Conservation (phyloP, 2,888 invertebrate genomes). For the Ectobius pallidus region DNA sequence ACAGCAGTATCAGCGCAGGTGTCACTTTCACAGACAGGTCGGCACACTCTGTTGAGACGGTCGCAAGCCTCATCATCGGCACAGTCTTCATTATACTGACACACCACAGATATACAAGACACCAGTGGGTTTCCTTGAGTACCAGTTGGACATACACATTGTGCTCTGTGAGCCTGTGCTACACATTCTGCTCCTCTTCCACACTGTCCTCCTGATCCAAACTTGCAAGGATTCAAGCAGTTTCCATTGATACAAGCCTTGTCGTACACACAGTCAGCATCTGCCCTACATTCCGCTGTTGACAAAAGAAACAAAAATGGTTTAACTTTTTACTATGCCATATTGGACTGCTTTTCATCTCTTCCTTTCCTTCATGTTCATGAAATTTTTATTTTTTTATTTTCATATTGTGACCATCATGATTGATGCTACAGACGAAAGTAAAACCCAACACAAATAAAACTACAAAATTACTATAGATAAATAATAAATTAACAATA, state of each 20-base stretch:
- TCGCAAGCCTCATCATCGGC: conserved; percentile 85
- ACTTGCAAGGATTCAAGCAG: conserved; percentile 78
- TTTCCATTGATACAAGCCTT: conserved; percentile 79
- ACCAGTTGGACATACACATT: conserved; percentile 83
- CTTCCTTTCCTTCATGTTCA: no score
- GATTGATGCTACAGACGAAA: no score
- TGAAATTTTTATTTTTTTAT: no score
- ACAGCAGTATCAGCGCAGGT: conserved; percentile 78
- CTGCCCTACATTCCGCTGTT: conserved; percentile 79
- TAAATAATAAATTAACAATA: no score
- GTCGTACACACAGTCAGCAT: conserved; percentile 84
- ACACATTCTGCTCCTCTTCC: conserved; percentile 80
- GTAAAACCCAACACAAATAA: no score
- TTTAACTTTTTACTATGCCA: no score
- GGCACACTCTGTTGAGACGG: conserved; percentile 79
- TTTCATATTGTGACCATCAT: no score
- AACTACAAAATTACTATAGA: no score
- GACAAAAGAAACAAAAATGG: conserved; percentile 47
- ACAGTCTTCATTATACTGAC: conserved; percentile 89
- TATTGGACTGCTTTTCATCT: no score
- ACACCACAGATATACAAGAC: conserved; percentile 81
- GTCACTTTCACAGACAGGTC: conserved; percentile 81
- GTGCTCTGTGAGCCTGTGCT: conserved; percentile 75
- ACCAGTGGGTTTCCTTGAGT: conserved; percentile 83
- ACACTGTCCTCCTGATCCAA: conserved; percentile 67